phyloP scores from a whole-genome alignment of 2,888 invertebrate genomes.

The Amblyteles armatorius region DNA sequence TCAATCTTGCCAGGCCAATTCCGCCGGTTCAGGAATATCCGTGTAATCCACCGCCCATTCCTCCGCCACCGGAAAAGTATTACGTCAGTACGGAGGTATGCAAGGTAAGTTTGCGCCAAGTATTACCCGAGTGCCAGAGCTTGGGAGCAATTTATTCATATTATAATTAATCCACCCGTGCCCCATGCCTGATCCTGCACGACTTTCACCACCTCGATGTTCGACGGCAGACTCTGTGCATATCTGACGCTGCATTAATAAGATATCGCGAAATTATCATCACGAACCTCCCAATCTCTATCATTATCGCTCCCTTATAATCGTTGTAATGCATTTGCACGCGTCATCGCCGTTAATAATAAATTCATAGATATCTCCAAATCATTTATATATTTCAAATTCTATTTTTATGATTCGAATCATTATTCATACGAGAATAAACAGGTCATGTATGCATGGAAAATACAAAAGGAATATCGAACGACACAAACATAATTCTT shows the following conservation, averaged over 20 bases:
- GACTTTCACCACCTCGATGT: conserved; percentile 23
- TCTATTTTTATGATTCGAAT: conserved; percentile 51
- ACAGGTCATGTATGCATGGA: neutral
- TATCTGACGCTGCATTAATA: conserved; percentile 40
- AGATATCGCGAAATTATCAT: conserved; percentile 50
- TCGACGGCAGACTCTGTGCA: neutral
- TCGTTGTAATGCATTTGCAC: conserved; percentile 37
- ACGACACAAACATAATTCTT: neutral
- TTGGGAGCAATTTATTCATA: conserved; percentile 63
- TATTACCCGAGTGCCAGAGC: conserved; percentile 52
- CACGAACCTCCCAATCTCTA: conserved; percentile 36
- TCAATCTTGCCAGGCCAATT: conserved; percentile 82
- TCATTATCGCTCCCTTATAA: conserved; percentile 29
- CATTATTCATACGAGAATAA: conserved; percentile 31
- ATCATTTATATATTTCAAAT: neutral
- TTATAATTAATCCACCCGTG: conserved; percentile 65
- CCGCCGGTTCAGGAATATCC: conserved; percentile 81
- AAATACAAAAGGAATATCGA: neutral
- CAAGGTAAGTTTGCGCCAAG: conserved; percentile 79
- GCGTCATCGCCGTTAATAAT: conserved; percentile 22
- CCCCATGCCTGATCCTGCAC: conserved; percentile 13
- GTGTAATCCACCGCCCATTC: conserved; percentile 87
- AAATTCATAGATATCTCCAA: conserved; percentile 1
- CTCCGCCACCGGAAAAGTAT: conserved; percentile 90
- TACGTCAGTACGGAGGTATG: conserved; percentile 90